Base-by-base conservation (phyloP, 1,140 invertebrate species). In the Paramacrobiotus metropolitanus region DNA sequence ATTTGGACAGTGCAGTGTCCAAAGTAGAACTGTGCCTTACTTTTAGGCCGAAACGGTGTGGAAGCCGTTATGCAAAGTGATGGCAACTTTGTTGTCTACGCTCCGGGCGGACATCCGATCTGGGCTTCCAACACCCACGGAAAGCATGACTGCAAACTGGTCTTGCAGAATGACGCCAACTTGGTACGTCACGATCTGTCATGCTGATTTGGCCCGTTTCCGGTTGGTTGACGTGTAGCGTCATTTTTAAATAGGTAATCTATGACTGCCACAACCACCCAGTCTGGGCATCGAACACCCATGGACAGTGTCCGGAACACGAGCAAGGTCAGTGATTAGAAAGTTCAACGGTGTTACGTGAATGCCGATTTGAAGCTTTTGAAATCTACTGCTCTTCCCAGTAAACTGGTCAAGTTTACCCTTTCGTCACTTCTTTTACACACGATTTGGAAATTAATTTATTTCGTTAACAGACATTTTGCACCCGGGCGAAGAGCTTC, bases 261-360 rank as follows among this genome's bases (percentile, higher is more conserved):
- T n/a, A n/a, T n/a, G n/a, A n/a, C n/a, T n/a, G n/a, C n/a, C n/a
- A n/a, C n/a, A n/a, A n/a, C n/a, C n/a, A n/a, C n/a, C n/a, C n/a
- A n/a, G n/a, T n/a, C n/a, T 40, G 34, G 48, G 15, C 48, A 9
- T 20, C 48, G 48, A 55, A 55, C 48, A 55, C 48, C 28, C 15
- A 55, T 55, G 48, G 48, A 15, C 48, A 55, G 48, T 55, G 48
- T 28, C 48, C 48, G 48, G 48, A 55, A 55, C 48, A 55, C 24
- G 48, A 55, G 9, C 48, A 55, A 24, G 15, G 48, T 55, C 15
- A 20, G 48, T 28, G 9, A 40, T 40, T 9, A n/a, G n/a, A n/a
- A n/a, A n/a, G n/a, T n/a, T n/a, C n/a, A n/a, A n/a, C n/a, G n/a
- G n/a, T n/a, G n/a, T n/a, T n/a, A n/a, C n/a, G n/a, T n/a, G n/a